Percentiles rank a stretch among this genome's conserved stretches.
Conservation (phyloP, 2,797 vertebrate genomes). For the Parauchenoglanis punctatus region DNA sequence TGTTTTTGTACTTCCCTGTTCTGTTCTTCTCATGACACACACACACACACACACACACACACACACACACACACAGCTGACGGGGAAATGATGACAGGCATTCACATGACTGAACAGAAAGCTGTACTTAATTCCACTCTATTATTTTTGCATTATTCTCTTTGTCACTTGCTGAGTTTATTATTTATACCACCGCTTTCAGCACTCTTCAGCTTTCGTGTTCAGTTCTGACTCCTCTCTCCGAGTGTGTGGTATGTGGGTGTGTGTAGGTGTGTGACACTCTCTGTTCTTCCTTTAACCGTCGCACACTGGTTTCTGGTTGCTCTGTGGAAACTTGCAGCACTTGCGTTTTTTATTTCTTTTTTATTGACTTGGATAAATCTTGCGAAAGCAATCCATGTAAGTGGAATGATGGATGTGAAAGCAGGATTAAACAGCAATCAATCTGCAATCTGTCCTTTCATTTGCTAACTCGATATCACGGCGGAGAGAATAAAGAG, state of each 20-base stretch:
- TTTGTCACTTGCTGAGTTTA: neutral
- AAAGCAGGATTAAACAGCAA: neutral
- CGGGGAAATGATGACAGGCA: constrained; percentile 24
- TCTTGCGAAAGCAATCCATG: too few relatives aligned
- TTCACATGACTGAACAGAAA: constrained; percentile 38
- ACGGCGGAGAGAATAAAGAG: neutral
- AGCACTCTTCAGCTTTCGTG: constrained; percentile 13
- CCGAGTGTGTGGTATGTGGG: neutral
- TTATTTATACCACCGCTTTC: constrained; percentile 3
- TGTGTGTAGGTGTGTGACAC: constrained; percentile 2
- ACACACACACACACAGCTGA: constrained; percentile 3
- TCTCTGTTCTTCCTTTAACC: constrained; percentile 9
- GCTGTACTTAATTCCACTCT: constrained; percentile 14
- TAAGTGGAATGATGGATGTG: neutral
- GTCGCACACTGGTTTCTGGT: constrained; percentile 10
- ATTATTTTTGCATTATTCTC: constrained; percentile 9
- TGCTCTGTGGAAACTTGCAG: constrained; percentile 2
- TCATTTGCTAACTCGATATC: neutral
- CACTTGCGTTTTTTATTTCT: neutral
- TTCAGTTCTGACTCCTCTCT: neutral
- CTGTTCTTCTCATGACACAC: constrained; percentile 11
- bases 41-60: neutral
- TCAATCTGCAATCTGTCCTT: neutral
- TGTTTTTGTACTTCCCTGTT: constrained; percentile 19
- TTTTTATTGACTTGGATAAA: neutral